Conservation (phyloP, 2,888 invertebrate species). For the Gastrophysa polygoni region DNA sequence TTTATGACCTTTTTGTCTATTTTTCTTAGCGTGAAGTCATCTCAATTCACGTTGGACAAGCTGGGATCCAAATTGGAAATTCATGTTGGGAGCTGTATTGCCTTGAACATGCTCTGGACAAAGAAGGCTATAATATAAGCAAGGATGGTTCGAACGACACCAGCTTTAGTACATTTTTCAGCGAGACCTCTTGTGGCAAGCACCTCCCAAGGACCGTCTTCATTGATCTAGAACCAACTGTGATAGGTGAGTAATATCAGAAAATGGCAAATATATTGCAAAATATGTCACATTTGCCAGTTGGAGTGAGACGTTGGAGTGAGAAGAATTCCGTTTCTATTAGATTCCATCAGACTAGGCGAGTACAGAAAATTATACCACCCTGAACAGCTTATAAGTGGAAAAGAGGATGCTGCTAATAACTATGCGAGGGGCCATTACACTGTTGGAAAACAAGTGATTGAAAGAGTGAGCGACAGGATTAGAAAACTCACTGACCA, state of each 20-base stretch:
- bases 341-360: slow-evolving; percentile 64
- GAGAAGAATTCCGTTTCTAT: background rate
- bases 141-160: slow-evolving; percentile 60
- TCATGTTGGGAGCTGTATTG: slow-evolving; percentile 86
- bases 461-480: slow-evolving; percentile 65
- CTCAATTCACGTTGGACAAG: slow-evolving; percentile 85
- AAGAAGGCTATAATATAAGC: slow-evolving; percentile 72
- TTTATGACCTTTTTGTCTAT: no score
- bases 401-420: slow-evolving; percentile 85
- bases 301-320: no score
- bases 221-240: slow-evolving; percentile 89
- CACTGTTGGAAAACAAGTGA: slow-evolving; percentile 76
- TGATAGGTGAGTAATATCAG: slow-evolving; percentile 72
- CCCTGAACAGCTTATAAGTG: slow-evolving; percentile 78
- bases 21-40: slow-evolving; percentile 77
- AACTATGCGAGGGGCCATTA: slow-evolving; percentile 59
- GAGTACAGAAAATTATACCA: slow-evolving; percentile 67
- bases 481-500: slow-evolving; percentile 75
- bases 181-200: slow-evolving; percentile 84
- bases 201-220: slow-evolving; percentile 88
- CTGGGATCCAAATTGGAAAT: slow-evolving; percentile 85
- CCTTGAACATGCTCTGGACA: slow-evolving; percentile 80
- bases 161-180: slow-evolving; percentile 74
- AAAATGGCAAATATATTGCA: background rate
- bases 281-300: no score